These are phyloP conservation scores for Caenorhabditis imperialis DNA, from an alignment of 2,888 invertebrate genomes.

Conservation along the genomic window DNA sequence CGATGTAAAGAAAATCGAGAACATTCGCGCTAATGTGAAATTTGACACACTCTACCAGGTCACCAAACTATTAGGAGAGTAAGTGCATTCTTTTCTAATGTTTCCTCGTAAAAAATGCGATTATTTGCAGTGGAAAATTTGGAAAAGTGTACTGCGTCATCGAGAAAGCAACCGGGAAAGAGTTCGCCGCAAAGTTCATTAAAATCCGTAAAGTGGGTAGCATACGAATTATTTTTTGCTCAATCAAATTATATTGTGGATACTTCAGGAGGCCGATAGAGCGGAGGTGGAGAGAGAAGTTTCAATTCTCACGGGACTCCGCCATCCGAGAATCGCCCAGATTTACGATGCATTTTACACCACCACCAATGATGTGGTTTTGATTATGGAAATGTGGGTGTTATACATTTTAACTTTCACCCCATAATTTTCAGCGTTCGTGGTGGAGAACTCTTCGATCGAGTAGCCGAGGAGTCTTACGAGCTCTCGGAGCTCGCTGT, in stretches of 20 bases:
- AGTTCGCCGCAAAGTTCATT: conserved; percentile 89
- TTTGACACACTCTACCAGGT: conserved; percentile 73
- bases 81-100: conserved; percentile 30
- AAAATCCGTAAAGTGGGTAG: conserved; percentile 59
- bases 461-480: conserved; percentile 98
- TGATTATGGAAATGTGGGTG: conserved; percentile 96
- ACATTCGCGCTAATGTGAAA: conserved; percentile 71
- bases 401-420: not conserved
- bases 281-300: conserved; percentile 81
- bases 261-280: conserved; percentile 69
- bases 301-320: conserved; percentile 93
- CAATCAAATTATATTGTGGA: too few relatives aligned
- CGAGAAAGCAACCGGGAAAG: conserved; percentile 83
- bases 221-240: not conserved
- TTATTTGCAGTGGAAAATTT: conserved; percentile 80
- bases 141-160: conserved; percentile 80
- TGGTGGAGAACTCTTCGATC: conserved; percentile 97
- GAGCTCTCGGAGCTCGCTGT: conserved; percentile 94
- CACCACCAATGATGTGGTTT: conserved; percentile 89
- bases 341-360: conserved; percentile 96
- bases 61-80: conserved; percentile 71
- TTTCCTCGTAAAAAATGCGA: not conserved
- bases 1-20: conserved; percentile 69
- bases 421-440: conserved; percentile 86
- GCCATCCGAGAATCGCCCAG: conserved; percentile 95